Evolutionary conservation across 2,113 vertebrate genomes (phyloP), one percentile per base, ranked within the genome.

Genomic region (Tragelaphus buxtoni): DNA sequence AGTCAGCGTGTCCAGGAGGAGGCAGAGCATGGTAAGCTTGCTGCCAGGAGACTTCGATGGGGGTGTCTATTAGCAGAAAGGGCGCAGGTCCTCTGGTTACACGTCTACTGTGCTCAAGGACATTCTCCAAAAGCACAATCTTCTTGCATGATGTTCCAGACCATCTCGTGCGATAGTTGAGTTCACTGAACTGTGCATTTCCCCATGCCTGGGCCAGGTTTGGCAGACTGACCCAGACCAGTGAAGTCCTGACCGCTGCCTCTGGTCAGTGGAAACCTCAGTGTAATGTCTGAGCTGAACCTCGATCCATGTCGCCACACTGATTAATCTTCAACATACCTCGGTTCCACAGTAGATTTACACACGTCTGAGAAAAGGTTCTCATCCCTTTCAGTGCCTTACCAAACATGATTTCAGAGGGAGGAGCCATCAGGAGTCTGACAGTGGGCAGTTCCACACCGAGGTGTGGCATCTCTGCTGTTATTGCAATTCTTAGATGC

Each of bases 21-120:
- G 88, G 96, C 96, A 87, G 96, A 99, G 49, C 97, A 97, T 0
- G 99, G 99, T 99, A 98, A 5, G 98, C n/a, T 74, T 49, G 11
- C 18, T n/a, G 3, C 6, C 20, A 32, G 30, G 8, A 60, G 45
- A 42, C 51, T 58, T 81, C n/a, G 16, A 22, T 28, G 32, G 39
- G 18, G 7, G 3, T 9, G 47, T 89, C n/a, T 69, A 4, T 45
- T 89, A 32, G 26, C n/a, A 10, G 32, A 13, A 80, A 39, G 49
- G 17, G 30, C 30, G 0, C 30, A 24, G 35, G 28, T 18, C 30
- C 9, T 30, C 11, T 53, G 13, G 20, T 39, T 87, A 58, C 65
- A 24, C 60, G 4, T 91, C 22, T 24, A 20, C 0, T 51, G 14
- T 16, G 47, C n/a, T 88, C 30, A 39, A 20, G 53, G 35, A n/a